phyloP scores from a whole-genome alignment of 1,140 invertebrate genomes.

The Macrobrachium nipponense region DNA sequence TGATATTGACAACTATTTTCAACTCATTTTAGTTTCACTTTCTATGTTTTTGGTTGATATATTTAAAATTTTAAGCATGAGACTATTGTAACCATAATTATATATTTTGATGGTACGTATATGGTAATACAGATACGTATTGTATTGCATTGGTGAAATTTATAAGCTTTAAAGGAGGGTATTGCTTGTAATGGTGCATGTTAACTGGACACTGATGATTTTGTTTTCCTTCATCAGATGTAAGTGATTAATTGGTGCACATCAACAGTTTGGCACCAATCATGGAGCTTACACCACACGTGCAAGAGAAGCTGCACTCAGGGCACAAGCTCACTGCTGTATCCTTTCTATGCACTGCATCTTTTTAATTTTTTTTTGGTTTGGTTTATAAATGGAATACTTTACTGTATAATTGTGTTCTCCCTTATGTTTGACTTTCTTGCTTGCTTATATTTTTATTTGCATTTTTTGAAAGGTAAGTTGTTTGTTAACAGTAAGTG shows the following conservation, averaged over 20 bases:
- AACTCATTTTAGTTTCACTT: too few species aligned
- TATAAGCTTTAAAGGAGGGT: too few species aligned
- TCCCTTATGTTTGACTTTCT: neutral
- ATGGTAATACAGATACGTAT: too few species aligned
- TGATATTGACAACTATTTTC: too few species aligned
- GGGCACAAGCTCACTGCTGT: constrained; percentile 55
- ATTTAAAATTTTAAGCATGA: too few species aligned
- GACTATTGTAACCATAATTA: too few species aligned
- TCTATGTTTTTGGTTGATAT: too few species aligned
- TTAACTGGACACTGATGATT: neutral
- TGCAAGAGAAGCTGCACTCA: constrained; percentile 52
- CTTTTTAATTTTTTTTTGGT: constrained; percentile 3
- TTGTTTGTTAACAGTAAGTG: too few species aligned
- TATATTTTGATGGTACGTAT: too few species aligned
- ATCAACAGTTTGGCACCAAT: constrained; percentile 7
- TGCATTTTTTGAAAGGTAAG: too few species aligned
- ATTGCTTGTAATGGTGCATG: too few species aligned
- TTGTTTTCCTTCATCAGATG: constrained; percentile 32
- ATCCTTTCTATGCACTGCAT: constrained; percentile 51
- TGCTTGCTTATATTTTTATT: neutral
- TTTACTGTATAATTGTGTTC: neutral
- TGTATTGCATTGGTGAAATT: too few species aligned
- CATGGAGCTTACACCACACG: constrained; percentile 53
- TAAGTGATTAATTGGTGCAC: constrained; percentile 32
- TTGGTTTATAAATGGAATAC: neutral